Base-by-base conservation (phyloP, 1,140 invertebrate genomes). In the Drosophila repletoides region DNA sequence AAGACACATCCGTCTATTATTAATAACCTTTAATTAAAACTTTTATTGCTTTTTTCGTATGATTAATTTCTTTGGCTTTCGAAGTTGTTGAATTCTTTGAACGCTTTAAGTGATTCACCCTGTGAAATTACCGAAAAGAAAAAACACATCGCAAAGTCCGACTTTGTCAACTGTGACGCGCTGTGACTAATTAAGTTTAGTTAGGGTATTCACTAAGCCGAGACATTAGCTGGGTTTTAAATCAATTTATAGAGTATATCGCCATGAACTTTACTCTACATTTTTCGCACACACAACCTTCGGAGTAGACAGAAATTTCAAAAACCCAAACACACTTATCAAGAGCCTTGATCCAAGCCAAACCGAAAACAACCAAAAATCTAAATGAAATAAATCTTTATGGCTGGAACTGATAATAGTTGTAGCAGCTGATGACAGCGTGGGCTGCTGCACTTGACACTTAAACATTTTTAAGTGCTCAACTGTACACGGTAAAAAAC, bases 401-500 rank as follows among this genome's bases (percentile, higher is more conserved):
- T 24, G 51, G 52, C 66, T 69, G 59, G 43, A 6, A 17, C 59
- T 64, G 66, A 69, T 69, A 69, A 65, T 64, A 49, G 51, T 49
- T 60, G n/a, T 31, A 53, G 46, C 64, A 67, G 43, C 34, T 33
- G 36, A 40, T 56, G 60, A 64, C 51, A 56, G 66, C 66, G 79
- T 84, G 71, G 79, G 79, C 45, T 36, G 67, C 67, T 79, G 70
- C 80, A 84, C 80, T 83, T 83, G 74, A 84, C 55, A 76, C 43
- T 81, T 81, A 51, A 46, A 75, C 31, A 48, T 33, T 14, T 40
- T 71, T 14, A 29, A 80, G 65, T 70, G 70, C 15, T 43, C 34
- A 28, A n/a, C n/a, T 4, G 14, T 71, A 66, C 67, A 71, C 71
- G 49, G 71, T 10, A 10, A 70, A 34, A 65, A 73, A 73, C 38